Base-by-base conservation (phyloP, 2,797 vertebrate species). In the Mormyrops boulengeri region DNA sequence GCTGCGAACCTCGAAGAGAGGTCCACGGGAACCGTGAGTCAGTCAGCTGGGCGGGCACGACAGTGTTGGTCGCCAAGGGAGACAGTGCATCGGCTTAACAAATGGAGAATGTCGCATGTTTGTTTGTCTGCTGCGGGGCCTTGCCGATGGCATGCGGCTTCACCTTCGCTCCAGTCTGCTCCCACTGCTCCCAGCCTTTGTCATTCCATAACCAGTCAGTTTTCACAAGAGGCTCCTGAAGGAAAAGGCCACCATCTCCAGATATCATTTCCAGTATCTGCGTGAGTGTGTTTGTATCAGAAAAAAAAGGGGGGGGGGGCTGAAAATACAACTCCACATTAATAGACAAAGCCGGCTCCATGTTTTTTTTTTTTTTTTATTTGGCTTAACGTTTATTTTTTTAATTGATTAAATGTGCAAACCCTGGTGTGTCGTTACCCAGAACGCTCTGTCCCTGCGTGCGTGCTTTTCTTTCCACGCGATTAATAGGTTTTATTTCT, bases 1-100 rank as follows among this genome's bases (percentile, higher is more conserved):
- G 90, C 90, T 4, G 55, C 89, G 91, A 92, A 91, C 91, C 90
- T 90, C 88, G 92, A 93, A 49, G 38, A 73, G 84, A 91, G 62
- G 41, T 30, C 47, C 62, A 12, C 52, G 26, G 90, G 89, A 90
- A 62, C 90, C 34, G 89, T 94, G 94, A 94, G 92, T 94, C 93
- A 93, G 92, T 91, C 91, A 80, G 89, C 62, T 0, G 88, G 82
- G 87, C n/a, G 0, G 84, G 89, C 91, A 57, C 90, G 88, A 30
- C n/a, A 17, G 73, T 90, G 92, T 66, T 55, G 44, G 90, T 88
- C 41, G 77, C 82, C 60, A 17, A 85, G 90, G 88, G 88, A 86
- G 73, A 1, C 9, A 90, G 89, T 86, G 87, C 47, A 2, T 4
- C 12, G 5, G 88, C 66, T 90, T 87, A 73, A 50, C 85, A 52